Evolutionary conservation across 2,888 invertebrate genomes (phyloP).

Genomic region (Epinotia bilunana): DNA sequence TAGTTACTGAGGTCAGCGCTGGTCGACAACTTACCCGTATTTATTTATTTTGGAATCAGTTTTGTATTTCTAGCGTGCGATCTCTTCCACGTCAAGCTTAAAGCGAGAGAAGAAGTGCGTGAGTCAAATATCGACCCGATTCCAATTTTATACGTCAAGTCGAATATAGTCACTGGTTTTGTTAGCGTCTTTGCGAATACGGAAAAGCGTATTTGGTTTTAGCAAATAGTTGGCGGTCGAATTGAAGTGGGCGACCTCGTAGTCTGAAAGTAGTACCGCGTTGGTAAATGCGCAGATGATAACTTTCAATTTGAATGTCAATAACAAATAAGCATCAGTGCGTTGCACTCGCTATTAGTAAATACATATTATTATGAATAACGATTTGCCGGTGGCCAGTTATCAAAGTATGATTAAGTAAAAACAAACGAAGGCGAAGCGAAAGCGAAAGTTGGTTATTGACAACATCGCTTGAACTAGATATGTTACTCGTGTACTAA

Average conservation of each 20-base stretch:
- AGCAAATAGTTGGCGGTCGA: conserved; percentile 45
- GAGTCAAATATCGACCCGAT: background rate
- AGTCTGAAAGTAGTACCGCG: conserved; percentile 57
- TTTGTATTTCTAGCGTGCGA: background rate
- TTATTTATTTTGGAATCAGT: background rate
- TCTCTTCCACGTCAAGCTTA: too few relatives aligned
- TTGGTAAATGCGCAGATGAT: conserved; percentile 60
- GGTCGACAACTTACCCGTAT: background rate
- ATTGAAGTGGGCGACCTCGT: conserved; percentile 64
- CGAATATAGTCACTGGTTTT: background rate
- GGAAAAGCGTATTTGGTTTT: conserved; percentile 44
- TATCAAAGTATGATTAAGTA: conserved; percentile 45
- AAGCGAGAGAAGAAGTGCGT: background rate
- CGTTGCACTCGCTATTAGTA: conserved; percentile 53
- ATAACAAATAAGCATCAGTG: conserved; percentile 60
- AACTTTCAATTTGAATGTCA: conserved; percentile 79
- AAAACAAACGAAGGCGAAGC: conserved; percentile 55
- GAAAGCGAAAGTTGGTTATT: conserved; percentile 64
- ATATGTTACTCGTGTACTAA: conserved; percentile 51
- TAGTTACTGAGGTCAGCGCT: conserved; percentile 36
- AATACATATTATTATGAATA: conserved; percentile 10
- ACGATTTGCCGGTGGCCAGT: conserved; percentile 5
- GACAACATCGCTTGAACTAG: conserved; percentile 61
- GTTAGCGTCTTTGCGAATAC: conserved; percentile 29
- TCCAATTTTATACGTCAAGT: background rate